phyloP scores from a whole-genome alignment of 2,888 invertebrate species.

The Operophtera brumata region DNA sequence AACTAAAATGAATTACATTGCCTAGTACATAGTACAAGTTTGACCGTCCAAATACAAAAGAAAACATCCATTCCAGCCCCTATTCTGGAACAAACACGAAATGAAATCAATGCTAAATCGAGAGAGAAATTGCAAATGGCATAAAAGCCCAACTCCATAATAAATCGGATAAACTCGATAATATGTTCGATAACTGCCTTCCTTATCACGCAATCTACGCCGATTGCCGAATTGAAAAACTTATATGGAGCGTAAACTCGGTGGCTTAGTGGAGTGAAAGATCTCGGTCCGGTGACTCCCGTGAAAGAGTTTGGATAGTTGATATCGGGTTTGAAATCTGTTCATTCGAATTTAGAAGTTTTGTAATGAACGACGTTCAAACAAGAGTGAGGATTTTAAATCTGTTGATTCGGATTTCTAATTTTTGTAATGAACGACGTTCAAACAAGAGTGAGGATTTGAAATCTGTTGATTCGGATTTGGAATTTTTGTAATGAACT shows the following conservation, averaged over 20 bases:
- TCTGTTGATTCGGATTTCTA: too few species aligned
- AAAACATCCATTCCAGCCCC: neutral
- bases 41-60: neutral
- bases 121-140: constrained; percentile 36
- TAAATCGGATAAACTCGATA: constrained; percentile 28
- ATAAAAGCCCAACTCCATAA: constrained; percentile 35
- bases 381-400: too few species aligned
- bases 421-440: too few species aligned
- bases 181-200: constrained; percentile 31
- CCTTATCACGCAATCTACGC: constrained; percentile 30
- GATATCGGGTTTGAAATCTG: constrained; percentile 9
- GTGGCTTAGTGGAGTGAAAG: constrained; percentile 17
- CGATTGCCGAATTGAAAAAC: constrained; percentile 38
- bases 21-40: too few species aligned
- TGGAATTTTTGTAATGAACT: too few species aligned
- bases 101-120: constrained; percentile 26
- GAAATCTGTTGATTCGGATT: too few species aligned
- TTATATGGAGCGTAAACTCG: constrained; percentile 37
- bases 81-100: neutral
- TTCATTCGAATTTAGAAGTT: constrained; percentile 1
- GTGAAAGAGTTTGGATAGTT: constrained; percentile 12
- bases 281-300: constrained; percentile 18
- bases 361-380: neutral
- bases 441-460: too few species aligned
- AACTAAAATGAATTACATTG: too few species aligned